Percentiles rank a stretch among this genome's conserved stretches.
Evolutionary conservation across 2,113 vertebrate species (phyloP).

Genomic region (Axis porcinus): DNA sequence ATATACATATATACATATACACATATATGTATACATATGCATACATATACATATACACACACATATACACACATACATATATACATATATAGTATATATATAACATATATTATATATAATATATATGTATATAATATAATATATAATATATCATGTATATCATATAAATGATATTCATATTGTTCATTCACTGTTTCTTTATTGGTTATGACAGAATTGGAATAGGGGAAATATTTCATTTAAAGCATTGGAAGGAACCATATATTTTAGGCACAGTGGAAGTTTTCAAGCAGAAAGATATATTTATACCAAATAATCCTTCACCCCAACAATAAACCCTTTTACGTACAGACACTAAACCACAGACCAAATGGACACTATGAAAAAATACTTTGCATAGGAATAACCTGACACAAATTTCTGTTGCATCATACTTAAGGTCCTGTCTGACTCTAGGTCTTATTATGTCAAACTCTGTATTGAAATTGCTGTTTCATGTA

Average conservation of each 20-base stretch:
- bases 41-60: no score
- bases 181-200: background rate
- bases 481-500: background rate
- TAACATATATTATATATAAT: no score
- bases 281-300: background rate
- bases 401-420: background rate
- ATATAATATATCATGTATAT: no score
- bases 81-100: no score
- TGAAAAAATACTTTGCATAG: background rate
- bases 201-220: background rate
- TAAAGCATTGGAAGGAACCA: background rate
- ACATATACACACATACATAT: no score
- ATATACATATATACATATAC: no score
- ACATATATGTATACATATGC: no score
- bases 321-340: background rate
- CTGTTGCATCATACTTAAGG: background rate
- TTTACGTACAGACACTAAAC: background rate
- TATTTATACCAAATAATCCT: background rate
- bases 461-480: background rate
- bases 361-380: background rate
- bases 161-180: background rate
- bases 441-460: background rate
- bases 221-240: background rate
- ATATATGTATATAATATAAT: no score
- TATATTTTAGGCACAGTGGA: background rate